A percentile compares a stretch with the other conserved stretches of the same genome.
Evolutionary conservation across 2,113 vertebrate genomes (phyloP).

Genomic region (Otocyon megalotis): DNA sequence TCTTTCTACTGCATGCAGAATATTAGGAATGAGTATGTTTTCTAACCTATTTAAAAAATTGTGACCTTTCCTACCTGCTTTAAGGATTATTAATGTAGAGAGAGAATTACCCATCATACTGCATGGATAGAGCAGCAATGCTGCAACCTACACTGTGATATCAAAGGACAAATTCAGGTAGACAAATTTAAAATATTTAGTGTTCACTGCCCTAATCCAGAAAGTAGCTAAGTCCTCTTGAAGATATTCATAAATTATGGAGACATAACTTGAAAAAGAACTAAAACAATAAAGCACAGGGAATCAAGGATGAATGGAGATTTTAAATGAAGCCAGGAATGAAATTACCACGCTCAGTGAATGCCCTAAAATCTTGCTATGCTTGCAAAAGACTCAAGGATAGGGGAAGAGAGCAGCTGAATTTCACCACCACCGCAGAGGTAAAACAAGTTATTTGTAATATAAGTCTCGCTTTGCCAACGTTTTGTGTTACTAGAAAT

Average conservation of each 20-base stretch:
- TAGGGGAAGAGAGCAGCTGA: neutral
- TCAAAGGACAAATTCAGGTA: neutral
- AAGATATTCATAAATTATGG: neutral
- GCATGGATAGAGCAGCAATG: accelerated
- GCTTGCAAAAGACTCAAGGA: neutral
- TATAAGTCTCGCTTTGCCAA: neutral
- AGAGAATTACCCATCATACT: neutral
- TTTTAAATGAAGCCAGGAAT: neutral
- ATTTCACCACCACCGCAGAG: neutral
- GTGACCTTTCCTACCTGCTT: neutral
- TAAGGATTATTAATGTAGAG: neutral
- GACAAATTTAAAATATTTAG: neutral
- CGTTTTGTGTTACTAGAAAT: neutral
- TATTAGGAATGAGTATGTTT: neutral
- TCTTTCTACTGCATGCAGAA: neutral
- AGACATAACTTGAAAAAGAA: neutral
- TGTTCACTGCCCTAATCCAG: neutral
- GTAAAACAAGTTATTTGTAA: neutral
- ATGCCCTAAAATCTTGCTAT: neutral
- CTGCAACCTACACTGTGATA: accelerated
- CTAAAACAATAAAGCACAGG: neutral
- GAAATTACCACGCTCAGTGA: neutral
- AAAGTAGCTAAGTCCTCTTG: neutral
- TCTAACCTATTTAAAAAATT: neutral
- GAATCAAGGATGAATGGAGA: accelerated